Percentiles rank a stretch among this genome's conserved stretches.
These are phyloP conservation scores for Hydrocynus forskahlii DNA, from an alignment of 2,797 vertebrate genomes.

Conservation along the genomic window DNA sequence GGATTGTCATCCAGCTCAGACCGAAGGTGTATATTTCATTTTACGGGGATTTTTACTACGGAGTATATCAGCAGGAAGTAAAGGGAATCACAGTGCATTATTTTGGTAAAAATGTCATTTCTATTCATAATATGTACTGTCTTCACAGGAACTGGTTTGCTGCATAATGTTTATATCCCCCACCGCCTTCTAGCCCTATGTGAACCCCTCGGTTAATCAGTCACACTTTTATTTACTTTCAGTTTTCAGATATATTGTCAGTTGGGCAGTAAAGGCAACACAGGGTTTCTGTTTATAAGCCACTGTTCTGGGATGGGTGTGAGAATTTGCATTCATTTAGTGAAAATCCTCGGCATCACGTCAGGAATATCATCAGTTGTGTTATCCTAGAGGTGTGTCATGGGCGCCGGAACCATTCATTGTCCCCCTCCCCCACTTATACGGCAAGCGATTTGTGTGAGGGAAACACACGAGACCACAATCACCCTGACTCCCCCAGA, in stretches of 20 bases:
- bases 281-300: background rate
- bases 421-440: too few species aligned
- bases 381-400: background rate
- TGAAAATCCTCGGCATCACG: background rate
- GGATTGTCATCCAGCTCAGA: background rate
- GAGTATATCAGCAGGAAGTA: background rate
- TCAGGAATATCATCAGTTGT: background rate
- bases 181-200: background rate
- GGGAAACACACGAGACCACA: too few species aligned
- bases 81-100: background rate
- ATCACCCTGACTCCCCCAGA: too few species aligned
- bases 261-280: background rate
- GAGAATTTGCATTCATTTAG: constrained; percentile 1
- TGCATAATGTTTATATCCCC: background rate
- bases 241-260: background rate
- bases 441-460: too few species aligned
- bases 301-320: background rate
- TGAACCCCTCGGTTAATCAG: constrained; percentile 1
- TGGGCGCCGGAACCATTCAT: too few species aligned
- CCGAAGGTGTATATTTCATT: background rate
- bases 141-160: background rate
- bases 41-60: background rate
- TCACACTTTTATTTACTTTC: constrained; percentile 8
- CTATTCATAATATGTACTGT: background rate
- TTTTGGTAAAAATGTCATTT: background rate